phyloP scores from a whole-genome alignment of 1,140 invertebrate genomes.

The Aphis gossypii region DNA sequence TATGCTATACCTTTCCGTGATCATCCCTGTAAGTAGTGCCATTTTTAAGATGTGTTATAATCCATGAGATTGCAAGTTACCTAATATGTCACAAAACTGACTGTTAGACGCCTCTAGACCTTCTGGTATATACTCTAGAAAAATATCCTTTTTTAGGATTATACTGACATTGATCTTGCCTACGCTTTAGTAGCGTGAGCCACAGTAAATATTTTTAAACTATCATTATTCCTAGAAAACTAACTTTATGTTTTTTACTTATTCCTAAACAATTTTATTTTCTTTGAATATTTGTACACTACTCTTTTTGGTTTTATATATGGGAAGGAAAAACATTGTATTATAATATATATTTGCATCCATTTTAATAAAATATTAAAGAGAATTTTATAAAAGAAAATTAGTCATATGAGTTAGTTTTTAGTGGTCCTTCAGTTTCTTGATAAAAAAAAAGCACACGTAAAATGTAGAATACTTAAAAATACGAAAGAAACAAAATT shows the following conservation, averaged over 20 bases:
- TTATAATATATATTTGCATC: background rate
- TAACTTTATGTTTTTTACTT: background rate
- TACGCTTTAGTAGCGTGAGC: no score
- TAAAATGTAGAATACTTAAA: background rate
- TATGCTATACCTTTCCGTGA: no score
- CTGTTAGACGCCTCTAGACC: no score
- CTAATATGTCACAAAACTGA: no score
- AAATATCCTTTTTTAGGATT: no score
- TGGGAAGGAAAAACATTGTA: background rate
- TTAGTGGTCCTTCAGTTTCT: background rate
- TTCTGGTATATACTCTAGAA: no score
- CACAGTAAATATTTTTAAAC: background rate
- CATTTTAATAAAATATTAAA: background rate
- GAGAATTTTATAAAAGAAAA: background rate
- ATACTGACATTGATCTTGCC: no score
- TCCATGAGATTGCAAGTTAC: no score
- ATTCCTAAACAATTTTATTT: background rate
- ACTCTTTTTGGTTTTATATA: no score
- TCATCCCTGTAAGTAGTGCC: no score
- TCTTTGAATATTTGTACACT: background rate
- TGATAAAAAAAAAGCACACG: background rate
- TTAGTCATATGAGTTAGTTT: background rate
- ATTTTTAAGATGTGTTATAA: no score
- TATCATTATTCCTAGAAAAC: background rate
- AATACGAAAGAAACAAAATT: background rate